Conservation (phyloP, 2,888 invertebrate species). For the Odontocolon sp. region DNA sequence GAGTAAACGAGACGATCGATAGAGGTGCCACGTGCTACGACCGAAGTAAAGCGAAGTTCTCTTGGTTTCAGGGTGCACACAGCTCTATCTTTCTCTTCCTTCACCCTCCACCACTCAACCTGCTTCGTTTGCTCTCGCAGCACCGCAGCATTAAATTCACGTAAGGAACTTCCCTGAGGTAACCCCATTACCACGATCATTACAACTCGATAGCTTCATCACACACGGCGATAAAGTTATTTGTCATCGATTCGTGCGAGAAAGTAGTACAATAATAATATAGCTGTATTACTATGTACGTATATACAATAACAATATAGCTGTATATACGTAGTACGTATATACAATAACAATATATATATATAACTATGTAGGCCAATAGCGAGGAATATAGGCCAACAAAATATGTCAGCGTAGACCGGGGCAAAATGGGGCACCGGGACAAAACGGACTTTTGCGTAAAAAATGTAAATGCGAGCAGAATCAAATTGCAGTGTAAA, state of each 20-base stretch:
- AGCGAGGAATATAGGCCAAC: too few species aligned
- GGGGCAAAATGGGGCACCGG: too few species aligned
- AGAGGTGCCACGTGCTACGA: conserved; percentile 26
- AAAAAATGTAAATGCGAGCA: too few species aligned
- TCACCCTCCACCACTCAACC: not conserved
- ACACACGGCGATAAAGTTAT: not conserved
- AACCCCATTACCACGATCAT: not conserved
- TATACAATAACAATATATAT: too few species aligned
- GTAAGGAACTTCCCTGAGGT: not conserved
- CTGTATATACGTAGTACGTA: too few species aligned
- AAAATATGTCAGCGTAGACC: too few species aligned
- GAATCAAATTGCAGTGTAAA: too few species aligned
- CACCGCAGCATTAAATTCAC: conserved; percentile 4
- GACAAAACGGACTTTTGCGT: too few species aligned
- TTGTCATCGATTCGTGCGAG: conserved; percentile 3
- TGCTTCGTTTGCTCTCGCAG: not conserved
- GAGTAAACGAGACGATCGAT: conserved; percentile 16
- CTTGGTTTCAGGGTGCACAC: conserved; percentile 5
- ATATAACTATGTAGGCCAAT: too few species aligned
- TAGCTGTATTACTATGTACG: not conserved
- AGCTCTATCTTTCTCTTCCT: not conserved
- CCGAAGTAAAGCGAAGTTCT: not conserved
- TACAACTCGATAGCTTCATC: not conserved
- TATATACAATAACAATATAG: too few species aligned
- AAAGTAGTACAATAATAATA: not conserved